These are phyloP conservation scores for Mus musculus DNA, from an alignment of 2,113 vertebrate species.

Conservation along the genomic window GRCm39 chr13:69384501-69385000, in stretches of 20 bases:
- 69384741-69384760: not conserved
- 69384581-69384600: constrained; percentile 1
- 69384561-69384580: not conserved
- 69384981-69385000: not conserved
- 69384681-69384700: not conserved
- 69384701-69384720: rapidly evolving
- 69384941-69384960: not conserved
- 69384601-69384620: not conserved
- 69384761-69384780: rapidly evolving
- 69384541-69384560: not conserved
- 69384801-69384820: not conserved
- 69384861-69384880: constrained; percentile 18
- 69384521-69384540: not conserved
- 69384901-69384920: not conserved
- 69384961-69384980: not conserved
- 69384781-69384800: not conserved
- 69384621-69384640: not conserved
- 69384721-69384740: not conserved
- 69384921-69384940: not conserved
- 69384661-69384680: not conserved
- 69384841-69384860: not conserved
- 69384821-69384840: not conserved
- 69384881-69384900: not conserved
- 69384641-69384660: not conserved
- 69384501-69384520: not conserved